Evolutionary conservation across 2,797 vertebrate species (phyloP).

Genomic region (Myotis planiceps): DNA sequence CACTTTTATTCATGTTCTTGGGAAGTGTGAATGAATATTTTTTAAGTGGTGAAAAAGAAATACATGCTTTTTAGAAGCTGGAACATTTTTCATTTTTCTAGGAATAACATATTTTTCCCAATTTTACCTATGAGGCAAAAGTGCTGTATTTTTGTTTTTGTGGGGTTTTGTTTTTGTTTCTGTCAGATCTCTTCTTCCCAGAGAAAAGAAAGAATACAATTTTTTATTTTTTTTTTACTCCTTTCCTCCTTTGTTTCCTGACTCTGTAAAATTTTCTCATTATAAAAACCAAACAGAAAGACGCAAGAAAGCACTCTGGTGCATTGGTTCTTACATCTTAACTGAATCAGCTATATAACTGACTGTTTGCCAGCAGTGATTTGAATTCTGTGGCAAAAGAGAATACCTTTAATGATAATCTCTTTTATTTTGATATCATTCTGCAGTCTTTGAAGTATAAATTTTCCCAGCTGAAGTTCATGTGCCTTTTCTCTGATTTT

Average conservation of each 20-base stretch:
- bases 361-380: neutral
- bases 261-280: neutral
- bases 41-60: neutral
- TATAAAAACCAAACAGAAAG: neutral
- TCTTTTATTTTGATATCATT: neutral
- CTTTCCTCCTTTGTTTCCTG: neutral
- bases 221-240: neutral
- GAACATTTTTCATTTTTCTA: neutral
- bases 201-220: neutral
- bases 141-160: neutral
- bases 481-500: neutral
- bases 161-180: neutral
- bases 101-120: neutral
- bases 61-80: slow-evolving; percentile 33
- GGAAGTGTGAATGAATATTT: neutral
- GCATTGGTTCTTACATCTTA: neutral
- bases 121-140: neutral
- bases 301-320: neutral
- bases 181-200: neutral
- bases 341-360: neutral
- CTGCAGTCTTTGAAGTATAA: neutral
- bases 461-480: neutral
- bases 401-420: neutral
- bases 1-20: neutral
- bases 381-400: neutral